These are phyloP conservation scores for Notarius lentiginosus DNA, from an alignment of 2,113 vertebrate genomes.

Conservation along the genomic window DNA sequence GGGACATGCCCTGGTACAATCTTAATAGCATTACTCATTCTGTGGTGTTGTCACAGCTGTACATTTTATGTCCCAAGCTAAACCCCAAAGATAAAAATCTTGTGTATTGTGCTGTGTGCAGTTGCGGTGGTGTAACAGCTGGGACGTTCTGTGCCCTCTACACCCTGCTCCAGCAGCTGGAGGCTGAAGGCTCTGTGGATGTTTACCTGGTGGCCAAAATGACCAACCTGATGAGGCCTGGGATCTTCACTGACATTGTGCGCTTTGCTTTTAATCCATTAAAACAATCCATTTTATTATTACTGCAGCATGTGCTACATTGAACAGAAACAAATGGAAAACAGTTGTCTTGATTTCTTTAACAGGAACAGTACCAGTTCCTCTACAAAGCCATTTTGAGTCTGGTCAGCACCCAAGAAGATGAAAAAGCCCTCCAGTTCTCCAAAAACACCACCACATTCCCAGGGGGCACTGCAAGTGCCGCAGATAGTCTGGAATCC, in stretches of 20 bases:
- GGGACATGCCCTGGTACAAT: background rate
- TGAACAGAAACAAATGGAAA: constrained; percentile 13
- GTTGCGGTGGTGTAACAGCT: constrained; percentile 87
- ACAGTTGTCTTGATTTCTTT: constrained; percentile 27
- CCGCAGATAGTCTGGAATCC: constrained; percentile 89
- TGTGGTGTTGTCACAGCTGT: background rate
- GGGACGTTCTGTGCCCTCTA: constrained; percentile 89
- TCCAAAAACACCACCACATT: constrained; percentile 83
- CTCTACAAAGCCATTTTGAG: constrained; percentile 95
- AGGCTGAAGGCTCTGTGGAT: constrained; percentile 83
- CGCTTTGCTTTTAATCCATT: constrained; percentile 56
- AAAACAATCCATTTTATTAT: background rate
- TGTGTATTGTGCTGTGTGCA: constrained; percentile 58
- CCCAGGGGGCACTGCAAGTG: constrained; percentile 73
- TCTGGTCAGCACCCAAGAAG: constrained; percentile 86
- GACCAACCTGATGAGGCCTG: constrained; percentile 91
- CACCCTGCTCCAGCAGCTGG: constrained; percentile 84
- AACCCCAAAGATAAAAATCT: background rate
- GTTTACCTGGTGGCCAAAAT: constrained; percentile 92
- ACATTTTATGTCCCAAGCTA: background rate
- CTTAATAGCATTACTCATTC: background rate
- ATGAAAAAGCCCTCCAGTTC: constrained; percentile 79
- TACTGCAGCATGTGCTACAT: background rate
- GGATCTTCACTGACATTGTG: constrained; percentile 87
- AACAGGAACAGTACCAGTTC: constrained; percentile 93